Percentiles rank a stretch among this genome's conserved stretches.
Evolutionary conservation across 2,888 invertebrate genomes (phyloP).

Genomic region (Agonopterix alstromeriana): DNA sequence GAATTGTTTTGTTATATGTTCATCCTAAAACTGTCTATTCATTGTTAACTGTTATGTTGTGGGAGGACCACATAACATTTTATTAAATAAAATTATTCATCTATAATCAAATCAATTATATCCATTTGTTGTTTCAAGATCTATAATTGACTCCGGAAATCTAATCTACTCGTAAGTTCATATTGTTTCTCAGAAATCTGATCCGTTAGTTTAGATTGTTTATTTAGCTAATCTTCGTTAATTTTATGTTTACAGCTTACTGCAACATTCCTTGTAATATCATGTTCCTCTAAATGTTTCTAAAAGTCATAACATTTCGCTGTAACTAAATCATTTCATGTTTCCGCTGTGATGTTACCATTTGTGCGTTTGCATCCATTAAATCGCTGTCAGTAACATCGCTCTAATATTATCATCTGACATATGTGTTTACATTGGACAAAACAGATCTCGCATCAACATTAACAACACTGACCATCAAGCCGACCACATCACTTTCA

Average conservation of each 20-base stretch:
- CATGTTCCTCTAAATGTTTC: slow-evolving; percentile 30
- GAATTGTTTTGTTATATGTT: slow-evolving; percentile 59
- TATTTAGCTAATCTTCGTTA: slow-evolving; percentile 1
- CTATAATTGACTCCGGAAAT: too few relatives aligned
- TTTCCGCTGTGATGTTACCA: slow-evolving; percentile 48
- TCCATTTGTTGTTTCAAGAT: background rate
- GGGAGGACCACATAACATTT: too few relatives aligned
- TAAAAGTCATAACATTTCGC: slow-evolving; percentile 37
- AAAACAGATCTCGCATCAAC: slow-evolving; percentile 61
- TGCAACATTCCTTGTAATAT: slow-evolving; percentile 24
- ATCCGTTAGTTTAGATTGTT: background rate
- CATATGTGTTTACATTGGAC: slow-evolving; percentile 62
- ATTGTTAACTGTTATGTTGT: slow-evolving; percentile 56
- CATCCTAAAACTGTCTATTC: slow-evolving; percentile 48
- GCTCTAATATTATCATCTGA: slow-evolving; percentile 38
- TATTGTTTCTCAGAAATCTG: background rate
- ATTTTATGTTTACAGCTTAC: slow-evolving; percentile 5
- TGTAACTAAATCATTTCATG: slow-evolving; percentile 55
- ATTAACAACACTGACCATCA: slow-evolving; percentile 49
- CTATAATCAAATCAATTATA: slow-evolving; percentile 35
- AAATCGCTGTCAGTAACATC: slow-evolving; percentile 42
- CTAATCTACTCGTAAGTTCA: too few relatives aligned
- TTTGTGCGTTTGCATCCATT: slow-evolving; percentile 47
- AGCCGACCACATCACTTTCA: slow-evolving; percentile 46
- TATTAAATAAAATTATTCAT: slow-evolving; percentile 25